Evolutionary conservation across 2,888 invertebrate genomes (phyloP).

Genomic region (Eupithecia pulchellata): DNA sequence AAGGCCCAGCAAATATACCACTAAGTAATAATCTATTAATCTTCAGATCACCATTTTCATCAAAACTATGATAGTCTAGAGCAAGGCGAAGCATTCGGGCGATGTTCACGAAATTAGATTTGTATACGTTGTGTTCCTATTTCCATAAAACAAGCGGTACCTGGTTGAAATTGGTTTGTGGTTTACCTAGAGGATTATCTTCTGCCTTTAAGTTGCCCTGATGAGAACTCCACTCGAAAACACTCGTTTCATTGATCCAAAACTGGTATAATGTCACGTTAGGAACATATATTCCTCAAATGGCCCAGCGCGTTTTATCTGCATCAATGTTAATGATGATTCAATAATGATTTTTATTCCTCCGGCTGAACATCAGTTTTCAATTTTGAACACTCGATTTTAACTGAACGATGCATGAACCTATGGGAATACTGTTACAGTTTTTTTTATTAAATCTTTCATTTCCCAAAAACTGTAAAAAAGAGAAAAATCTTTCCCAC

Average conservation of each 20-base stretch:
- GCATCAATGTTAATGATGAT: not conserved
- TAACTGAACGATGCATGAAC: constrained; percentile 6
- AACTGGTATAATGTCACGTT: not conserved
- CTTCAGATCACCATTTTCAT: not conserved
- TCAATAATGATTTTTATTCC: not conserved
- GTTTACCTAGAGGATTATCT: constrained; percentile 27
- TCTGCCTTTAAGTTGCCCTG: not conserved
- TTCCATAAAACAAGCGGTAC: constrained; percentile 42
- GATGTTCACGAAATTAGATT: constrained; percentile 43
- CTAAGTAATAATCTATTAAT: not conserved
- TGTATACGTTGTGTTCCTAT: constrained; percentile 40
- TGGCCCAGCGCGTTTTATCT: not conserved
- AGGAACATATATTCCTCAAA: not conserved
- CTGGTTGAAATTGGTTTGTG: constrained; percentile 40
- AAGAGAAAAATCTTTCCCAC: constrained; percentile 5
- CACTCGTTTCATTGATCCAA: not conserved
- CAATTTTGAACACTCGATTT: not conserved
- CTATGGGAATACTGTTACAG: not conserved
- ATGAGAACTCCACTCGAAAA: not conserved
- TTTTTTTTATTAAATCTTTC: not conserved
- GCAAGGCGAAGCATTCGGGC: constrained; percentile 31
- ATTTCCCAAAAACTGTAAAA: not conserved
- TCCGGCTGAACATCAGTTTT: not conserved
- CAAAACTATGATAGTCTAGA: constrained; percentile 10
- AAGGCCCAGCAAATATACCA: not conserved